phyloP scores from a whole-genome alignment of 37 sponge, comb jelly and placozoan genomes.

The Mnemiopsis leidyi region DNA sequence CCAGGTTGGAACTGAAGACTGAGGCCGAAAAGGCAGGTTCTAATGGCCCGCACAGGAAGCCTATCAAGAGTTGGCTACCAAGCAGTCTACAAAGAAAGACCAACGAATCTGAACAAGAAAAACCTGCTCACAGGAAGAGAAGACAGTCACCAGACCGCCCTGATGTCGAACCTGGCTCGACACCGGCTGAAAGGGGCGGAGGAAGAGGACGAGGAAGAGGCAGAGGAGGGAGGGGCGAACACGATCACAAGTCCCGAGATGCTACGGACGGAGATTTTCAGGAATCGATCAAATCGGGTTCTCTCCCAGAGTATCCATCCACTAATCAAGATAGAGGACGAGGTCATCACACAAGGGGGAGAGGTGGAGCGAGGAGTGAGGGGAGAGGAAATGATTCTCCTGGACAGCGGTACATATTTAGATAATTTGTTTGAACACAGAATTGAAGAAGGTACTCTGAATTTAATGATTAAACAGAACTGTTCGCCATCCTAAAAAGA shows the following conservation, averaged over 20 bases:
- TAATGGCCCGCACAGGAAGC: not conserved
- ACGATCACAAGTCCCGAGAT: not conserved
- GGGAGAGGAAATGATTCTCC: not conserved
- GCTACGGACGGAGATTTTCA: not conserved
- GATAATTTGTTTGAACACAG: not conserved
- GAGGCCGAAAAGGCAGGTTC: not conserved
- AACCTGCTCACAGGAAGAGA: not conserved
- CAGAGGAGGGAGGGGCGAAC: slow-evolving; percentile 7
- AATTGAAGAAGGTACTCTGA: too few species aligned
- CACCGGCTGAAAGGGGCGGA: not conserved
- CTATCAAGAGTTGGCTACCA: not conserved
- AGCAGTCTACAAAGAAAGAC: not conserved
- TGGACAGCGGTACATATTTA: not conserved
- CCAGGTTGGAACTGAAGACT: not conserved
- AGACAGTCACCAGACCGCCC: not conserved
- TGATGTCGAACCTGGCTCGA: too few species aligned
- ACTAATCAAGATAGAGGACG: not conserved
- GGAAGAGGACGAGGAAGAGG: not conserved
- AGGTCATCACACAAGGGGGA: not conserved
- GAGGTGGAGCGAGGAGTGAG: not conserved
- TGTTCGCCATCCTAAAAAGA: not conserved
- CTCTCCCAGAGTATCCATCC: not conserved
- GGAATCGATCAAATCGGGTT: not conserved
- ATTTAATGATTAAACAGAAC: not conserved
- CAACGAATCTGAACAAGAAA: not conserved